Evolutionary conservation across 2,113 vertebrate species (phyloP).

Genomic region (Tilapia sparmanii): DNA sequence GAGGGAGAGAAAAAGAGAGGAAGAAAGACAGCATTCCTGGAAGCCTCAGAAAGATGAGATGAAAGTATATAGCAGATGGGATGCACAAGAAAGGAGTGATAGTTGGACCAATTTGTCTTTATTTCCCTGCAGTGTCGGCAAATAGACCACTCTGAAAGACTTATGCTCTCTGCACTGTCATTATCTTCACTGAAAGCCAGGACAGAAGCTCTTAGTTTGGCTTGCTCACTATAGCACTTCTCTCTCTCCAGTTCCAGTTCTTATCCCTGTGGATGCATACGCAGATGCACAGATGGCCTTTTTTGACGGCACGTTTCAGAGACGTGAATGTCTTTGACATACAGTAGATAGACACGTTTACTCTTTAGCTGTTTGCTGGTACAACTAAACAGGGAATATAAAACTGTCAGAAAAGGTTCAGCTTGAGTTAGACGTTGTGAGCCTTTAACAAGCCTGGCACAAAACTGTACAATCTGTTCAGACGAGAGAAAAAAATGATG

Average conservation of each 20-base stretch:
- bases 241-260: neutral
- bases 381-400: neutral
- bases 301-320: neutral
- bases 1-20: neutral
- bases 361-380: neutral
- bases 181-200: constrained; percentile 29
- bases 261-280: neutral
- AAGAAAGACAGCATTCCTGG: neutral
- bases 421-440: neutral
- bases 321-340: neutral
- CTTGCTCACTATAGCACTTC: neutral
- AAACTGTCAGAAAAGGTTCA: neutral
- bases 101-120: constrained; percentile 46
- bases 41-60: constrained; percentile 29
- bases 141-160: constrained; percentile 17
- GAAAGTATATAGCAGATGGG: constrained; percentile 20
- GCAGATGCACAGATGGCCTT: neutral
- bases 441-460: neutral
- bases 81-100: neutral
- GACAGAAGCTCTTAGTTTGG: constrained; percentile 19
- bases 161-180: constrained; percentile 17
- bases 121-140: constrained; percentile 36
- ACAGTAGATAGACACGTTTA: neutral
- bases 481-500: neutral
- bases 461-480: neutral